Base-by-base conservation (phyloP, 2,113 vertebrate genomes). In the Plotosus lineatus region DNA sequence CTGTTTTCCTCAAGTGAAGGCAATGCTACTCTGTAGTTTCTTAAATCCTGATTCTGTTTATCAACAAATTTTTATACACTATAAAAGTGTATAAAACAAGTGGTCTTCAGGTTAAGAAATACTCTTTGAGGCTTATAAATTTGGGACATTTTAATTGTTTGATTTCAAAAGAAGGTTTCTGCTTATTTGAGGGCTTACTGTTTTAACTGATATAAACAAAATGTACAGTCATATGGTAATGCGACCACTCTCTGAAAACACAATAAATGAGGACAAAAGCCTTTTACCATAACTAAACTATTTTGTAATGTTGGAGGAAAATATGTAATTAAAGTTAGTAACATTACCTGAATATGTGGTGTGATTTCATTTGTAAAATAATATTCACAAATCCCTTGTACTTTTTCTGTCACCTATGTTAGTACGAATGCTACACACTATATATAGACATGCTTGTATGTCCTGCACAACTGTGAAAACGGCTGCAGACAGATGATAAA, bases 221-320 rank as follows among this genome's bases (percentile, higher is more conserved):
- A 80, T 86, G 81, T 83, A 83, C 84, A 81, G 85, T 84, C n/a
- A 28, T 65, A 90, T 88, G 90, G 92, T 94, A 94, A 94, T 96
- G 95, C 97, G 96, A 99, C 97, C 97, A 99, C 97, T 98, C 95
- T 97, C 91, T 94, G 93, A 89, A 95, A 95, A 95, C 94, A 98
- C 95, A 95, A 96, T 96, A 94, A 96, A 95, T 96, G 94, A 91
- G 93, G 94, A 94, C 92, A 95, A 96, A 94, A 95, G 95, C 92
- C 94, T 95, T 99, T 96, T 98, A 98, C 95, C 95, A 97, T 98
- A 95, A n/a, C n/a, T n/a, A n/a, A n/a, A n/a, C n/a, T n/a, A n/a
- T n/a, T n/a, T n/a, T n/a, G n/a, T n/a, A n/a, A n/a, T n/a, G n/a
- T n/a, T n/a, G n/a, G n/a, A n/a, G n/a, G n/a, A n/a, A n/a, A n/a